Evolutionary conservation across 2,888 invertebrate genomes (phyloP), one percentile per base, ranked within the genome.

Genomic region (Ormyrus thymus): DNA sequence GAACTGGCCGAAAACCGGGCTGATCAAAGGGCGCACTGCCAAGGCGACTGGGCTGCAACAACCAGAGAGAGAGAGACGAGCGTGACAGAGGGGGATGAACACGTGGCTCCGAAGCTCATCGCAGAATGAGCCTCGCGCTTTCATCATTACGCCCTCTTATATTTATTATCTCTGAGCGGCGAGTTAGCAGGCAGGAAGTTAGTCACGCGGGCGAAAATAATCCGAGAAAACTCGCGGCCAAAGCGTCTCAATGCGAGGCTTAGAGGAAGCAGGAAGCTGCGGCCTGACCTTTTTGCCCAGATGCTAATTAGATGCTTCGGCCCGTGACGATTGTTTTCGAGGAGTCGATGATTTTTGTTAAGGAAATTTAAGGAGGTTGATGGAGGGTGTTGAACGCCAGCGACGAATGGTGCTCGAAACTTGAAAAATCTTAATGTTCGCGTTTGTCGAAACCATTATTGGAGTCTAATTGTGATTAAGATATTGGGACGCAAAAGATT

Each of bases 21-120:
- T 85, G 86, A 85, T 86, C 86, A 83, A 88, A 85, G 87, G 89
- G 89, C 87, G 87, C 83, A 81, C 83, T 87, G 89, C 90, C 90
- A 89, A 88, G 83, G 76, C 86, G 84, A 84, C 84, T 85, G 82
- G 86, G 86, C 89, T 89, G 89, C 82, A 89, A 29, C 29, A 89
- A 59, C 9, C 48, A 72, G 59, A 58, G 7, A 65, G 6, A 77
- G 51, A 65, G 7, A 43, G n/a, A 56, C 11, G n/a, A 29, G 64
- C 10, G n/a, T 43, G 15, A 29, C 58, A 15, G n/a, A 29, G 64
- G n/a, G n/a, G 50, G 15, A 29, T 46, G 46, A 53, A 29, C 48
- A 64, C 64, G 58, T 59, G 58, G 29, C 29, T 15, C 10, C 11
- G 56, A 13, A 29, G 29, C 13, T 15, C 55, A 29, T 29, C 29